Conservation (phyloP, 2,113 vertebrate genomes). For the Cynocephalus volans region DNA sequence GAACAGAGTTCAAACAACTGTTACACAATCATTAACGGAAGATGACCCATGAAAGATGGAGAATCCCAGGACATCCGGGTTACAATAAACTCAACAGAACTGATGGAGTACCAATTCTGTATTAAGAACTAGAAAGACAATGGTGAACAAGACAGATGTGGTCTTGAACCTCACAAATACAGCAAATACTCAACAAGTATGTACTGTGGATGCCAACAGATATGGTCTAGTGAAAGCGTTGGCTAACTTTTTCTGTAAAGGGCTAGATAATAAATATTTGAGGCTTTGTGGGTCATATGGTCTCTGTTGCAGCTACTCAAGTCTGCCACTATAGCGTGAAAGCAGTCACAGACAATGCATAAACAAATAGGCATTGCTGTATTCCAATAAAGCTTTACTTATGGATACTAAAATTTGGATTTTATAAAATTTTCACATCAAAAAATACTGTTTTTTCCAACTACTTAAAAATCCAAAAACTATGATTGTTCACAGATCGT, state of each 20-base stretch:
- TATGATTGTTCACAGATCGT: background rate
- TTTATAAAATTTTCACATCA: background rate
- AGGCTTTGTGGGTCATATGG: background rate
- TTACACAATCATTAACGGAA: background rate
- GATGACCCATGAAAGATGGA: background rate
- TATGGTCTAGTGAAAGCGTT: background rate
- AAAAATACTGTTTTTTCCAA: background rate
- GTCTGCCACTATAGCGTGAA: background rate
- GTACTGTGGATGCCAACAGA: background rate
- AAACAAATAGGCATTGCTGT: background rate
- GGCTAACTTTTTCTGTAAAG: background rate
- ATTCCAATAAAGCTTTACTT: background rate
- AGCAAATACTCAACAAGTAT: background rate
- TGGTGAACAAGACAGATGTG: background rate
- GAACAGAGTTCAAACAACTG: background rate
- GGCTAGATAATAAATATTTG: background rate
- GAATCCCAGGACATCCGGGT: background rate
- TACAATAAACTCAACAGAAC: background rate
- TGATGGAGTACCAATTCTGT: background rate
- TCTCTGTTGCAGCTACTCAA: background rate
- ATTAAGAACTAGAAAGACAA: background rate
- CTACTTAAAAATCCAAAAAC: background rate
- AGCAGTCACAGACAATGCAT: background rate
- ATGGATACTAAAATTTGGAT: background rate
- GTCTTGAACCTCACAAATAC: background rate